Base-by-base conservation (phyloP, 2,113 vertebrate genomes). In the Zeus faber region DNA sequence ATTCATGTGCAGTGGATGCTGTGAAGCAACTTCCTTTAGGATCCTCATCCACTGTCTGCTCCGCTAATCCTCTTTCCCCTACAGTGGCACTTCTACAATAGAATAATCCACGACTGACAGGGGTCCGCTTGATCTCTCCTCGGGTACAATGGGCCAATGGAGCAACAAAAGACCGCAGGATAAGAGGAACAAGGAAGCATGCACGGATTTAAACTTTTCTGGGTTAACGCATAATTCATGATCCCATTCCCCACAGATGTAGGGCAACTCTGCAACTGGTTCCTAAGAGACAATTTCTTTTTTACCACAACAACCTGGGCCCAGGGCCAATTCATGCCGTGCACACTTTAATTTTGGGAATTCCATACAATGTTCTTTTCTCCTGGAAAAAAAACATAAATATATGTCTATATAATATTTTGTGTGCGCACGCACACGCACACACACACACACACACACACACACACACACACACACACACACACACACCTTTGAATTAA, bases 101-200 rank as follows among this genome's bases (percentile, higher is more conserved):
- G 66, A 83, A 83, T 83, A 85, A 84, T 85, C 79, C 82, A 79
- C 70, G 63, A 72, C 69, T 67, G 74, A 85, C 83, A 83, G 80
- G 76, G 83, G 76, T 83, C 73, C 59, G 73, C 80, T 83, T 83
- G 76, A 85, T 85, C 85, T 77, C 75, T 73, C 77, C 74, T 62
- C 20, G 64, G 74, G 59, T 72, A 83, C 83, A 85, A 85, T 79
- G 81, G 83, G 75, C 83, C 75, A 62, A 79, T 7, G 75, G 67
- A 75, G 77, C 77, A 79, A 86, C 77, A 85, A 86, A 82, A 83
- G 80, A 29, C 74, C 31, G 54, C 57, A 50, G 78, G 78, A 87
- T 84, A 79, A 81, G 72, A 83, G 78, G 76, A 79, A 84, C 74
- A 84, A 84, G 75, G 65, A 79, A 57, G 68, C 81, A 74, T 68